These are phyloP conservation scores for Mesocricetus auratus DNA, from an alignment of 2,113 vertebrate species.

Conservation along the genomic window DNA sequence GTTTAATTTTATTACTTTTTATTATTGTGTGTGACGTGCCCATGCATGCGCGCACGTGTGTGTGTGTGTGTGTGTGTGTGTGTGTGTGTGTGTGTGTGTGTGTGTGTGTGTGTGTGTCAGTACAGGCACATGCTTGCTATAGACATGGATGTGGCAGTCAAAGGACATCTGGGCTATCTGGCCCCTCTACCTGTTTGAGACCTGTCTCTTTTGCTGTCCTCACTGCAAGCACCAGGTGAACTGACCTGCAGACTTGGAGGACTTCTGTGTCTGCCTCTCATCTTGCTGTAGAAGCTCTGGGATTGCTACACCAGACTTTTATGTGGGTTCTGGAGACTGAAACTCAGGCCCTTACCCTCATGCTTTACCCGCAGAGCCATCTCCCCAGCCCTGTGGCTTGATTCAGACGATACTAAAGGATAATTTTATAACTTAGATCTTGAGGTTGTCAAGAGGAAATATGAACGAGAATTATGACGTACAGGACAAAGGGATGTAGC, in stretches of 20 bases:
- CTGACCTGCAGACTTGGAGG: not conserved
- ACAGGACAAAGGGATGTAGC: not conserved
- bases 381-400: not conserved
- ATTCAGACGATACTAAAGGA: slow-evolving; percentile 37
- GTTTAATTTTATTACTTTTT: not conserved
- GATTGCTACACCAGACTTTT: not conserved
- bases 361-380: not conserved
- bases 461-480: slow-evolving; percentile 11
- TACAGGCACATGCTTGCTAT: not conserved
- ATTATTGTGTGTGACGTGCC: not conserved
- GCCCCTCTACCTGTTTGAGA: not conserved
- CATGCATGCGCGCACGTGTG: not conserved
- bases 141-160: not conserved
- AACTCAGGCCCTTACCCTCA: not conserved
- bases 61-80: not conserved
- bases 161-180: no score
- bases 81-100: not conserved
- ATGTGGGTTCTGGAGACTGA: not conserved
- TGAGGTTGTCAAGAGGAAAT: slow-evolving; percentile 25
- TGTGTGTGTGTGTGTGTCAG: not conserved
- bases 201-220: not conserved
- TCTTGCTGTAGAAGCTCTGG: not conserved
- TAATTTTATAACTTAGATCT: slow-evolving; percentile 33
- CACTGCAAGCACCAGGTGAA: not conserved
- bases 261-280: not conserved